Evolutionary conservation across 2,888 invertebrate genomes (phyloP), one percentile per base, ranked within the genome.

Genomic region (Icerya purchasi): DNA sequence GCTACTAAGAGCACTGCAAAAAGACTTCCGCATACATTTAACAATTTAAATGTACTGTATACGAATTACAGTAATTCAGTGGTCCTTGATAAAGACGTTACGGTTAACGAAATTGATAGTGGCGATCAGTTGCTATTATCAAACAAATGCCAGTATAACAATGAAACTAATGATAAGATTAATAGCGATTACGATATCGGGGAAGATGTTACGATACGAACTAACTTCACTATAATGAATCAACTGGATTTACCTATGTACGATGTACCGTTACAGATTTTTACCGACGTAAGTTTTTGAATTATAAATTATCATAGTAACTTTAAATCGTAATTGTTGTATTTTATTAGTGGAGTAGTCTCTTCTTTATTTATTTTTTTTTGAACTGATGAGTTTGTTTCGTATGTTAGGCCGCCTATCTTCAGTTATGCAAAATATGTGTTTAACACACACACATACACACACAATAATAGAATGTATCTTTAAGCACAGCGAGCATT

Each of bases 251-350:
- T 79, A 59, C 73, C 82, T 67, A 79, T 83, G 58, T 92, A 87
- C 72, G 93, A 93, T 14, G 81, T 94, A 66, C 97, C 96, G 0
- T 73, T 96, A 49, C 78, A 81, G 54, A 77, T 94, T 60, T 66
- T 66, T 54, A 61, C 61, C 50, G 63, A 66, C 57, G 65, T 66
- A 58, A 61, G 62, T 62, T 23, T 22, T 2, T n/a, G 36, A 36
- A n/a, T n/a, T n/a, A n/a, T n/a, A n/a, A n/a, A n/a, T n/a, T n/a
- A n/a, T n/a, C n/a, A n/a, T n/a, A n/a, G n/a, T n/a, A n/a, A n/a
- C n/a, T n/a, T n/a, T n/a, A n/a, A n/a, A n/a, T n/a, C n/a, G n/a
- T n/a, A n/a, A n/a, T n/a, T n/a, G n/a, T n/a, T n/a, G n/a, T n/a
- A n/a, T n/a, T n/a, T n/a, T n/a, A n/a, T n/a, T n/a, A n/a, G n/a